These are phyloP conservation scores for Melanaphis sacchari DNA, from an alignment of 1,140 invertebrate genomes.

Conservation along the genomic window DNA sequence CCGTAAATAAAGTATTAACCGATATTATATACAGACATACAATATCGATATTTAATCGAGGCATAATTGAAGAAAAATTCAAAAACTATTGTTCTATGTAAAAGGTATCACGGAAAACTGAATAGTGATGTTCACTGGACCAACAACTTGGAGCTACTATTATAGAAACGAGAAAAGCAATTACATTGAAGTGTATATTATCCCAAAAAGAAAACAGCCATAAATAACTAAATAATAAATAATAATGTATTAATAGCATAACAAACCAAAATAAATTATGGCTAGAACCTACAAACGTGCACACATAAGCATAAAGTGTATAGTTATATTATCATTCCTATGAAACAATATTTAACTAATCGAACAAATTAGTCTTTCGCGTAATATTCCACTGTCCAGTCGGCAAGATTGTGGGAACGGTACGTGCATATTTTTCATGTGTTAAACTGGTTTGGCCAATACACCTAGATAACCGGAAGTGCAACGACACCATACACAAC, in stretches of 20 bases:
- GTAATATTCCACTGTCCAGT: neutral
- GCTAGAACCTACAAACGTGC: neutral
- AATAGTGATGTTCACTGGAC: neutral
- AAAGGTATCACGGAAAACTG: neutral
- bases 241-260: neutral
- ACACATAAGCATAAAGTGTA: neutral
- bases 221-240: neutral
- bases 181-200: neutral
- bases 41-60: too few species aligned
- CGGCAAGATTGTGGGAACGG: neutral
- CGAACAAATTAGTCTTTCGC: neutral
- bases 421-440: conserved; percentile 8
- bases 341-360: neutral
- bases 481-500: neutral
- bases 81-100: neutral
- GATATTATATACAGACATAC: too few species aligned
- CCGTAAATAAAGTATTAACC: too few species aligned
- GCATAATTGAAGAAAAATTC: neutral
- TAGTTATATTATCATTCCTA: neutral
- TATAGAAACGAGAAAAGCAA: neutral
- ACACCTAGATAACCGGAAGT: conserved; percentile 17
- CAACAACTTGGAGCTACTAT: neutral
- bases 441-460: conserved; percentile 23
- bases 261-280: neutral
- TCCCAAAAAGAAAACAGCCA: neutral